Conservation (phyloP, 2,888 invertebrate genomes). For the Yponomeuta malinellus region DNA sequence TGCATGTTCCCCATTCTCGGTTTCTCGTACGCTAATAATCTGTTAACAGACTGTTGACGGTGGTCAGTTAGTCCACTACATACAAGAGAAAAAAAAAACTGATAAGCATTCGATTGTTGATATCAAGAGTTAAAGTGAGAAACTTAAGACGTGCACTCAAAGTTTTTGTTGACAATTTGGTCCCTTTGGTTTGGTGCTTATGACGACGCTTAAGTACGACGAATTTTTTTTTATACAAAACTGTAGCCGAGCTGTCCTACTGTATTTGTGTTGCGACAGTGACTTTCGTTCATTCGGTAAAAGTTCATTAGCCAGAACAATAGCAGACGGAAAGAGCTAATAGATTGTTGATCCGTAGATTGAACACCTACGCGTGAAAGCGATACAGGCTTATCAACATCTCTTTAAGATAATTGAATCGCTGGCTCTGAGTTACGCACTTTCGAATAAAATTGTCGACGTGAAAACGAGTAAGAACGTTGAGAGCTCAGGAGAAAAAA, state of each 20-base stretch:
- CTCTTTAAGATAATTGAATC: conserved; percentile 43
- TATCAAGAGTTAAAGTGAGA: no score
- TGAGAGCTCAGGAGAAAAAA: neutral
- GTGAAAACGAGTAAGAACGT: neutral
- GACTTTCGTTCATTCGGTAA: conserved; percentile 31
- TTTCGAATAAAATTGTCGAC: conserved; percentile 6
- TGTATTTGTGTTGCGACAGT: conserved; percentile 4
- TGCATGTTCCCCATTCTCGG: no score
- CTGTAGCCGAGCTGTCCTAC: neutral
- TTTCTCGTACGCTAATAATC: no score
- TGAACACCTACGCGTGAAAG: conserved; percentile 55
- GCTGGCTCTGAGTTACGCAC: conserved; percentile 41
- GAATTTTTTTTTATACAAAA: no score
- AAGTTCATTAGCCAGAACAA: conserved; percentile 64
- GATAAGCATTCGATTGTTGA: no score
- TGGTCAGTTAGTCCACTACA: no score
- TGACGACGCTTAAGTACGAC: no score
- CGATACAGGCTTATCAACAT: conserved; percentile 27
- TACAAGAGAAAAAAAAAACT: no score
- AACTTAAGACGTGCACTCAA: no score
- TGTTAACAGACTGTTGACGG: no score
- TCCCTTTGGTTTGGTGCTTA: no score
- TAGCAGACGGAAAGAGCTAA: conserved; percentile 32
- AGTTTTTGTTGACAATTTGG: no score
- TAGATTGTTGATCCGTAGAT: conserved; percentile 42